Evolutionary conservation across 2,113 vertebrate genomes (phyloP).

Genomic region (Oriolus oriolus): DNA sequence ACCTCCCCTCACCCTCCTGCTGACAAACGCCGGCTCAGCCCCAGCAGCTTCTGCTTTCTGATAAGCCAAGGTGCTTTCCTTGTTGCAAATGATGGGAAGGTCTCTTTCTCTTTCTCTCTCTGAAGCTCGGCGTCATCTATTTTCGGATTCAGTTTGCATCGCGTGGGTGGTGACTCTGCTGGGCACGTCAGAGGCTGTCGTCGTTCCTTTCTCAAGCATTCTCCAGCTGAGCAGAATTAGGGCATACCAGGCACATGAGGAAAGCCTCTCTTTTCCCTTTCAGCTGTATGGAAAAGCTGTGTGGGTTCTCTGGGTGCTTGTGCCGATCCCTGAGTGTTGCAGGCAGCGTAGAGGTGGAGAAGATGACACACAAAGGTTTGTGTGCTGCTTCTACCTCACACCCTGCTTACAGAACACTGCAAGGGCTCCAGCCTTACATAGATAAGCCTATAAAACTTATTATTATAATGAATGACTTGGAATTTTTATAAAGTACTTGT

Average conservation of each 20-base stretch:
- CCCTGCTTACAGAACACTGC: background rate
- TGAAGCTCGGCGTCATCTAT: background rate
- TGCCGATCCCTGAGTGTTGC: background rate
- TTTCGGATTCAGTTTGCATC: background rate
- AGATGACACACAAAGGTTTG: background rate
- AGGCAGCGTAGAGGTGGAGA: background rate
- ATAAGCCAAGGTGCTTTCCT: conserved; percentile 35
- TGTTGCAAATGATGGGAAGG: background rate
- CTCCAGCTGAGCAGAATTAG: background rate
- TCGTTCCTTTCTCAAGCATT: background rate
- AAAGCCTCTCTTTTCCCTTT: background rate
- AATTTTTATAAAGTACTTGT: background rate
- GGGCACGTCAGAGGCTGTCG: background rate
- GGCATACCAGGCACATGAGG: background rate
- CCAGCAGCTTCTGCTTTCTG: background rate
- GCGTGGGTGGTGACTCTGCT: background rate
- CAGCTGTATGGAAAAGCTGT: background rate
- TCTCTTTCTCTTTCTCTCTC: background rate
- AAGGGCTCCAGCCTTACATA: background rate
- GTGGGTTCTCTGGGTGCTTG: background rate
- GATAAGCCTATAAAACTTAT: background rate
- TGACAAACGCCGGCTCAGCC: background rate
- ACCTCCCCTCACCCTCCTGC: background rate
- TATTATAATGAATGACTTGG: background rate
- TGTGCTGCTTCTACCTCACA: background rate